These are phyloP conservation scores for Drosophila paulistorum DNA, from an alignment of 1,140 invertebrate species.

Conservation along the genomic window DNA sequence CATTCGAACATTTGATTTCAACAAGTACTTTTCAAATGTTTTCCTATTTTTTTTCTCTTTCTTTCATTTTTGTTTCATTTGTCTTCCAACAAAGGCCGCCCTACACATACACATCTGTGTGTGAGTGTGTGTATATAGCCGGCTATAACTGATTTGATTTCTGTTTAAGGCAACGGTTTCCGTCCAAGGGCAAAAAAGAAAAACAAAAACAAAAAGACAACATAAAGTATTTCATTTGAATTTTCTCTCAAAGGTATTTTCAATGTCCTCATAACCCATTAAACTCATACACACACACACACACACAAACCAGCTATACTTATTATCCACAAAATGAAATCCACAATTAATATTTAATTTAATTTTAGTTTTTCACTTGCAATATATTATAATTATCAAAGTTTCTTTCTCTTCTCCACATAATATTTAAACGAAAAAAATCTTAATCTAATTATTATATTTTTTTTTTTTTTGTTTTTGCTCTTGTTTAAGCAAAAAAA, in stretches of 20 bases:
- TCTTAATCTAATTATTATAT: conserved; percentile 9
- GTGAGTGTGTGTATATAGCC: no score
- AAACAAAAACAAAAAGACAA: conserved; percentile 41
- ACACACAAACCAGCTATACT: not conserved
- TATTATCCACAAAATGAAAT: conserved; percentile 12
- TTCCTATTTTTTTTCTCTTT: not conserved
- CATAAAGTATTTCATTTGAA: conserved; percentile 58
- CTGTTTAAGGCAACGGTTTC: conserved; percentile 69
- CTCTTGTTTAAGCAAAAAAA: conserved; percentile 17
- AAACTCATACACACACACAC: not conserved
- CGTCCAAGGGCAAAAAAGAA: conserved; percentile 71
- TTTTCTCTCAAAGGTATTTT: conserved; percentile 22
- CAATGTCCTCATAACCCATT: not conserved
- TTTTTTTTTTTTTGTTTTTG: conserved; percentile 28
- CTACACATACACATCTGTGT: conserved; percentile 21
- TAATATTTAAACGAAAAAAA: conserved; percentile 16
- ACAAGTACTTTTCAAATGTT: conserved; percentile 30
- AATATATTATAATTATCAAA: conserved; percentile 5
- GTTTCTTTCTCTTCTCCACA: conserved; percentile 10
- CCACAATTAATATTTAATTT: conserved; percentile 5
- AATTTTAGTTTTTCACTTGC: conserved; percentile 6
- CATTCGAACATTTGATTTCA: conserved; percentile 47
- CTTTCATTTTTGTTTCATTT: conserved; percentile 62
- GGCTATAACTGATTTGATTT: conserved; percentile 28
- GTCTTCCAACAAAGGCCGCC: conserved; percentile 69